Base-by-base conservation (phyloP, 2,888 invertebrate genomes). In the Malacosoma neustria region DNA sequence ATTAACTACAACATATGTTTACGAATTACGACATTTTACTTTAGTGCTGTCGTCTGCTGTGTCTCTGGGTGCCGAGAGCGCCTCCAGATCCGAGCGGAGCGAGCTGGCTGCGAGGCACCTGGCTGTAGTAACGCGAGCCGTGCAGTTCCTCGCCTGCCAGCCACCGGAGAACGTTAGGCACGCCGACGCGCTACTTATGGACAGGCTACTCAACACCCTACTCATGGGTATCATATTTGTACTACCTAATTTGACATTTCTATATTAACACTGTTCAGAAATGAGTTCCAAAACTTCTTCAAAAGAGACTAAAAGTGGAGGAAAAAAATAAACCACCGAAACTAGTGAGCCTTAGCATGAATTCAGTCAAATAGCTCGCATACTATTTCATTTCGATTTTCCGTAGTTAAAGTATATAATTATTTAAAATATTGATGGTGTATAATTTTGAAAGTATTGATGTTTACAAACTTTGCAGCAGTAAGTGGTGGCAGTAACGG, bases 51-150 rank as follows among this genome's bases (percentile, higher is more conserved):
- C 75, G 14, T 68, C 74, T 4, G 75, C 73, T 36, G 74, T 72
- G 46, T 63, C 71, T 11, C 52, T 65, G 40, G 72, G 65, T 35
- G 51, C 58, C 37, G 37, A 49, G 56, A 36, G 51, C 58, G 41
- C 68, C 11, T 56, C 61, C 13, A 88, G 58, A 51, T 33, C 43
- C 35, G 38, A 43, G 60, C 42, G 64, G 64, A 40, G 89, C 11
- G 62, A 57, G 62, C 59, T 87, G 32, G 77, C 77, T 33, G 87
- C 89, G 49, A 79, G 90, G 6, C 88, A 88, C 48, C 73, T 81
- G 32, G 62, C 69, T 12, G 58, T 87, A 4, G 69, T 87, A 31
- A 51, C 71, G 33, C 87, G 88, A 42, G 88, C 88, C 1, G 87
- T 87, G 0, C 65, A 73, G 45, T 89, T 88, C 59, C 65, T 90